These are phyloP conservation scores for Suricata suricatta DNA, from an alignment of 2,113 vertebrate genomes.

Conservation along the genomic window DNA sequence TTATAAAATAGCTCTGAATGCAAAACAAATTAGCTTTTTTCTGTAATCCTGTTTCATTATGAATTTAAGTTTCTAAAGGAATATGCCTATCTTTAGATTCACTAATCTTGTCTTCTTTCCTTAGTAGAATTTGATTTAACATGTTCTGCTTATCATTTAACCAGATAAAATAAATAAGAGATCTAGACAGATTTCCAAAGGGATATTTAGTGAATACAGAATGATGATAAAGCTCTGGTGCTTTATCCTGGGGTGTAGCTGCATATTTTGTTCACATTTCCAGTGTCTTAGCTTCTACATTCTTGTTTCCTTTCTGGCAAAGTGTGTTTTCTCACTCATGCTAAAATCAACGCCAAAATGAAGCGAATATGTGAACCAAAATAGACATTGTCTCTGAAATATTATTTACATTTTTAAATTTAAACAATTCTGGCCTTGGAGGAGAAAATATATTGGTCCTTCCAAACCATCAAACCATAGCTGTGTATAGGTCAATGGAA, in stretches of 20 bases:
- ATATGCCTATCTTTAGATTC: not conserved
- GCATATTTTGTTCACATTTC: conserved; percentile 39
- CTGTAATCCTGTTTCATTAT: not conserved
- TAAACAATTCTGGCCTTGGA: conserved; percentile 20
- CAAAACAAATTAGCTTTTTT: not conserved
- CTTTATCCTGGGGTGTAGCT: not conserved
- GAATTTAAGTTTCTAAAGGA: not conserved
- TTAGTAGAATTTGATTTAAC: not conserved
- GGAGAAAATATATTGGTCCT: not conserved
- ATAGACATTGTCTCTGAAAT: conserved; percentile 18
- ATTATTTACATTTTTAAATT: conserved; percentile 40
- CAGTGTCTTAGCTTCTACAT: conserved; percentile 14
- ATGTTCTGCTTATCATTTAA: conserved; percentile 45
- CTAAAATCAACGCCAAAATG: not conserved
- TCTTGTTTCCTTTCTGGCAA: conserved; percentile 40
- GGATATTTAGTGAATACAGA: conserved; percentile 18
- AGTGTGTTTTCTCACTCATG: not conserved
- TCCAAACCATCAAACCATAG: not conserved
- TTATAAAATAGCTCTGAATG: not conserved
- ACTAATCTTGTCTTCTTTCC: not conserved
- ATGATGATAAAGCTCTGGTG: not conserved
- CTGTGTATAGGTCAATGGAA: not conserved
- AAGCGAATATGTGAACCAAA: not conserved
- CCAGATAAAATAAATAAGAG: not conserved
- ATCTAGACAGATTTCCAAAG: not conserved